These are phyloP conservation scores for Coilia nasus DNA, from an alignment of 2,797 vertebrate genomes.

Conservation along the genomic window DNA sequence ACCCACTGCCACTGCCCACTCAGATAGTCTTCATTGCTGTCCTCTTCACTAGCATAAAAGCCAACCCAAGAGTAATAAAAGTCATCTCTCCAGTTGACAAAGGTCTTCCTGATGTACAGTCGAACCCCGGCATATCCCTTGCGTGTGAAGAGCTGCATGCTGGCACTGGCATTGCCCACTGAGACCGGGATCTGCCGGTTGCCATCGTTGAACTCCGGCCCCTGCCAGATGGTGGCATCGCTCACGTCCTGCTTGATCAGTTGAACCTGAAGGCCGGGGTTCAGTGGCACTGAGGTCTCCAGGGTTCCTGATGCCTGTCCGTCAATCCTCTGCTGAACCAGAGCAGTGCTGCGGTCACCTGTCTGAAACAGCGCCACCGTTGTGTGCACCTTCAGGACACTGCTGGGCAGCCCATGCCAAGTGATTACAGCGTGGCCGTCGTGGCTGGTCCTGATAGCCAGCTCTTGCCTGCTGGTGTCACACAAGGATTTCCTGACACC, in stretches of 20 bases:
- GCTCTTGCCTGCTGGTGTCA: background rate
- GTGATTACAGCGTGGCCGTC: background rate
- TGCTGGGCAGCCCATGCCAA: conserved; percentile 1
- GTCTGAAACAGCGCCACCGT: background rate
- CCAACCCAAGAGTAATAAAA: conserved; percentile 34
- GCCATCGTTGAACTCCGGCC: background rate
- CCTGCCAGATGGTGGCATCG: background rate
- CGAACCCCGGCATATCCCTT: background rate
- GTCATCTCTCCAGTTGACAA: background rate
- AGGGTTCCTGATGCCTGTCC: background rate
- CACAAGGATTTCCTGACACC: background rate
- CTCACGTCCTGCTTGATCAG: background rate
- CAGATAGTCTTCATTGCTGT: background rate
- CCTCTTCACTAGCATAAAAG: conserved; percentile 11
- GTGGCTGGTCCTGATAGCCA: conserved; percentile 10
- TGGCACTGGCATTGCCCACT: background rate
- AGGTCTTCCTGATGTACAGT: conserved; percentile 17
- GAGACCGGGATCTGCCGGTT: background rate
- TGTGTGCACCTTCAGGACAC: background rate
- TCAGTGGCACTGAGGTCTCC: background rate
- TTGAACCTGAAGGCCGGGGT: background rate
- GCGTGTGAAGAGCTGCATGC: conserved; percentile 15
- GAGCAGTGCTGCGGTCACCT: background rate
- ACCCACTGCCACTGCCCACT: background rate
- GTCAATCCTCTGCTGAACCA: background rate